Evolutionary conservation across 2,797 vertebrate genomes (phyloP).

Genomic region (Anableps anableps): DNA sequence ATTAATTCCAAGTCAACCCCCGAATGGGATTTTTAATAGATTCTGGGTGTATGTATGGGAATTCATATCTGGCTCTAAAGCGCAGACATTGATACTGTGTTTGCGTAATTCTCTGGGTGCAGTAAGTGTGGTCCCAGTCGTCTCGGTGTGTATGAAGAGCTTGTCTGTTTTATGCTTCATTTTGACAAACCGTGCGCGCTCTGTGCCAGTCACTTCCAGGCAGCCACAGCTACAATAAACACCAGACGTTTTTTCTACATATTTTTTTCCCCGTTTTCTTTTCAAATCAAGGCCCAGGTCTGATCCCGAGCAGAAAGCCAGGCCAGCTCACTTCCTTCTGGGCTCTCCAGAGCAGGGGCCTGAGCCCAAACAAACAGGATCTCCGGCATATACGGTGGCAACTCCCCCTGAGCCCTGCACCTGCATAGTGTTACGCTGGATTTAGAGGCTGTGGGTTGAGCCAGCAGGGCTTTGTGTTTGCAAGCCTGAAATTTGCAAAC

Average conservation of each 20-base stretch:
- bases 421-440: conserved; percentile 87
- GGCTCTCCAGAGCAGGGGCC: conserved; percentile 78
- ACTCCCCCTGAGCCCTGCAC: conserved; percentile 78
- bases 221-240: conserved; percentile 79
- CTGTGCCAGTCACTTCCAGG: conserved; percentile 80
- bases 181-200: conserved; percentile 72
- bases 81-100: conserved; percentile 56
- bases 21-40: conserved; percentile 67
- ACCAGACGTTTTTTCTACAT: conserved; percentile 39
- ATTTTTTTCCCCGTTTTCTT: conserved; percentile 6
- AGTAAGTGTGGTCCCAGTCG: conserved; percentile 72
- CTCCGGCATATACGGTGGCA: conserved; percentile 66
- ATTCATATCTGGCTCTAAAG: conserved; percentile 53
- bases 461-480: conserved; percentile 30
- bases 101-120: conserved; percentile 51
- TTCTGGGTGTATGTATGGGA: conserved; percentile 49
- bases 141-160: conserved; percentile 63
- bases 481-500: conserved; percentile 9
- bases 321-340: conserved; percentile 84
- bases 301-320: conserved; percentile 88
- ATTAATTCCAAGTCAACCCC: conserved; percentile 56
- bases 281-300: conserved; percentile 73
- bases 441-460: conserved; percentile 31
- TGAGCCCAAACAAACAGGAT: conserved; percentile 90
- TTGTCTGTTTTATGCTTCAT: conserved; percentile 68